Base-by-base conservation (phyloP, 2,888 invertebrate species). In the Mimas tiliae region DNA sequence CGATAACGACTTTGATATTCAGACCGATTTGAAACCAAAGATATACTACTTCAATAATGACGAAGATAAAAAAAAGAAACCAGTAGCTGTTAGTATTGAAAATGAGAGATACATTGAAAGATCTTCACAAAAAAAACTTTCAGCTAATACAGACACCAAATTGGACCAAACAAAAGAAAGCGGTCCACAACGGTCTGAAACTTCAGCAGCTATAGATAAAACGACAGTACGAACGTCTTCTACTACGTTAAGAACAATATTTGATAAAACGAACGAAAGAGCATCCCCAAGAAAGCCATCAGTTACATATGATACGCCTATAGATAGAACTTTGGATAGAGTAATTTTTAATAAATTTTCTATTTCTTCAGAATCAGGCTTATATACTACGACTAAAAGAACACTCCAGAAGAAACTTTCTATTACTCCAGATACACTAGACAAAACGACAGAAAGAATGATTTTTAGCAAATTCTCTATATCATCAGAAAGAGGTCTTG, bases 31-130 rank as follows among this genome's bases (percentile, higher is more conserved):
- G 9, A 66, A 68, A 63, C 27, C 65, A 52, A 51, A 63, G 76
- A 80, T 82, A 70, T 83, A 82, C 76, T 77, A 83, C 70, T 82
- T 83, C 65, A 78, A 85, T 67, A 80, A 74, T 62, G 82, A 74
- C 68, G 81, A 77, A 55, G 71, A 86, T 76, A 78, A 78, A 67
- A 69, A 73, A 73, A 86, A 65, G 74, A 78, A 62, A 47, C 77
- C 78, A 67, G 66, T 69, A 53, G 68, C 71, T 69, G 68, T 34
- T 0, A 16, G 34, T 55, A 55, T 38, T 3, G 42, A 58, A 38
- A 19, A n/a, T 9, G 19, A 38, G 6, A 58, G 9, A 58, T 14
- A 19, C 1, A 19, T 12, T 19, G 42, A 19, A 12, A 42, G 58
- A 42, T 38, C 38, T 42, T 19, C 6, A 19, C 19, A 19, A 58